phyloP scores from a whole-genome alignment of 2,888 invertebrate genomes.

The Sceliomorpha sp. region DNA sequence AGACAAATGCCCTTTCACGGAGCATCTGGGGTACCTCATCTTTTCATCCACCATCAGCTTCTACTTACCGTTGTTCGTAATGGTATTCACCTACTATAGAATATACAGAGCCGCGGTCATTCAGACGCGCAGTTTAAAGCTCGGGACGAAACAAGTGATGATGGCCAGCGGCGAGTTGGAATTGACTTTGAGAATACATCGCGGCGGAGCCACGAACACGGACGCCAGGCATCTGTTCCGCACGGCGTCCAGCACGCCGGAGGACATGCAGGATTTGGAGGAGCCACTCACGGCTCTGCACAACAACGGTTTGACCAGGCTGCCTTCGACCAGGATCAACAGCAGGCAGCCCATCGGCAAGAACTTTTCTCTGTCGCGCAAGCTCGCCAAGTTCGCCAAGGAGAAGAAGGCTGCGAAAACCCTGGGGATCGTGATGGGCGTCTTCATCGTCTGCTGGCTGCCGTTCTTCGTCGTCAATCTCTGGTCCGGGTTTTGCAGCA shows the following conservation, averaged over 20 bases:
- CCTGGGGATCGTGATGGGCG: conserved; percentile 97
- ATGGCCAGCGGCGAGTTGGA: conserved; percentile 92
- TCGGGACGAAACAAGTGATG: conserved; percentile 94
- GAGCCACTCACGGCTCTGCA: conserved; percentile 89
- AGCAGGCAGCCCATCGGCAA: conserved; percentile 87
- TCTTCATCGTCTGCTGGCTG: conserved; percentile 98
- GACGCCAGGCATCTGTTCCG: conserved; percentile 74
- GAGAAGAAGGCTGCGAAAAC: conserved; percentile 99
- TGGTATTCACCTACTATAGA: conserved; percentile 98
- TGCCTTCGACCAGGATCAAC: conserved; percentile 85
- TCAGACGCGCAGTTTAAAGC: conserved; percentile 93
- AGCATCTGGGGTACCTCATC: conserved; percentile 96
- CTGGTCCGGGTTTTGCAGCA: conserved; percentile 92
- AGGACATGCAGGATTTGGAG: conserved; percentile 81
- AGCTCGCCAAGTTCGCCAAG: conserved; percentile 96
- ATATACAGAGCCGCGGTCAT: conserved; percentile 96
- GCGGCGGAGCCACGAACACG: conserved; percentile 89
- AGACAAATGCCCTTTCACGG: conserved; percentile 96
- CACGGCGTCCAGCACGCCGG: conserved; percentile 76
- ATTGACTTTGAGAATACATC: conserved; percentile 94
- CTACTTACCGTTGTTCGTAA: conserved; percentile 96
- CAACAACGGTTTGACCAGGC: conserved; percentile 88
- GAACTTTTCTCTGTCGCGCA: conserved; percentile 95
- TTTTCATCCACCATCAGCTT: conserved; percentile 99
- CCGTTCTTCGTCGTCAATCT: conserved; percentile 98